Evolutionary conservation across 2,113 vertebrate species (phyloP).

Genomic region (Dermatemys mawii): DNA sequence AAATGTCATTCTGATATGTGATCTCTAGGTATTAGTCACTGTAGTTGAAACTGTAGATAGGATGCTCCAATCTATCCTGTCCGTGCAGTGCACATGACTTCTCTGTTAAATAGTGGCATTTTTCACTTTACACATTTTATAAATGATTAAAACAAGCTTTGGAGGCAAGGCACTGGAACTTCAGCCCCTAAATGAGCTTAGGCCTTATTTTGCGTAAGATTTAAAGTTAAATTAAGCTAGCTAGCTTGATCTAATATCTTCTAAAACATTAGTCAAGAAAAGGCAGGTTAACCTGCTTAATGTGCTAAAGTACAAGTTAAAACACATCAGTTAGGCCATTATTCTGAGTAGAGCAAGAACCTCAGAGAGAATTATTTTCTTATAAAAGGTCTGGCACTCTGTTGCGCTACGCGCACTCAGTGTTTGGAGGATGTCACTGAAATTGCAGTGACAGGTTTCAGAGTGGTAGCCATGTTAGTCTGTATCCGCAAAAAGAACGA

Average conservation of each 20-base stretch:
- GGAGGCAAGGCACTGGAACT: neutral
- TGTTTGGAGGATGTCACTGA: neutral
- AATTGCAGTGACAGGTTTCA: too few relatives aligned
- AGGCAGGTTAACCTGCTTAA: neutral
- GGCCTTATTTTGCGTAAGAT: neutral
- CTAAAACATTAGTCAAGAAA: neutral
- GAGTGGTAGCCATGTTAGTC: too few relatives aligned
- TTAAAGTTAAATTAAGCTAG: neutral
- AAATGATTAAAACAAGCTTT: neutral
- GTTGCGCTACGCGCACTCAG: neutral
- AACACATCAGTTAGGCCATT: neutral
- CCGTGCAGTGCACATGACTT: neutral
- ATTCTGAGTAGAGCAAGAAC: neutral
- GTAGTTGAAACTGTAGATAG: neutral
- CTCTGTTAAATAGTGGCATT: neutral
- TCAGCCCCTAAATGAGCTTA: neutral
- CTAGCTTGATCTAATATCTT: neutral
- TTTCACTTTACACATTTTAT: accelerated
- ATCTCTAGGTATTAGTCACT: neutral
- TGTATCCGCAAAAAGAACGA: too few relatives aligned
- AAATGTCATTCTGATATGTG: neutral
- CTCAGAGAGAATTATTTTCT: neutral
- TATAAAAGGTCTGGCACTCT: neutral
- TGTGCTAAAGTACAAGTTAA: neutral
- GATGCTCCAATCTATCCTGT: neutral